Evolutionary conservation across 2,888 invertebrate genomes (phyloP).

Genomic region (Amorpha juglandis): DNA sequence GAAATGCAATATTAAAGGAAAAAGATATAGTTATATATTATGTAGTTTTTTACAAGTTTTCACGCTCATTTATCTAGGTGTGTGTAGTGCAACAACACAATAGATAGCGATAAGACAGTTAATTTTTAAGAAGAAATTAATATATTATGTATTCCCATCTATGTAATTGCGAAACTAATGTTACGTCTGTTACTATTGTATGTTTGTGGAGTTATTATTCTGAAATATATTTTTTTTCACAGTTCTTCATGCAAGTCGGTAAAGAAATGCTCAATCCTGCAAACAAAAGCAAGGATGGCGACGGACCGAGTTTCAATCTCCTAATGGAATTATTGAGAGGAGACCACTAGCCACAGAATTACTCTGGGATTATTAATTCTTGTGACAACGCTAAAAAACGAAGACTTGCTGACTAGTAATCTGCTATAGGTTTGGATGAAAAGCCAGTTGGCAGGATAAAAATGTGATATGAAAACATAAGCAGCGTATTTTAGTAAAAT

Average conservation of each 20-base stretch:
- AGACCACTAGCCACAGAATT: slow-evolving; percentile 88
- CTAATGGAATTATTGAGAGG: slow-evolving; percentile 97
- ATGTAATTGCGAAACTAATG: too few relatives aligned
- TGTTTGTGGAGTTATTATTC: too few relatives aligned
- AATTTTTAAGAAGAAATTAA: too few relatives aligned
- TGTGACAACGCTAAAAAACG: neutral
- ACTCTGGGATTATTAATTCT: neutral
- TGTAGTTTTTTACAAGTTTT: too few relatives aligned
- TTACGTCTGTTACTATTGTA: too few relatives aligned
- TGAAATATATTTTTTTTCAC: slow-evolving; percentile 37
- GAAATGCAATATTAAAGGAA: too few relatives aligned
- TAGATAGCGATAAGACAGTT: too few relatives aligned
- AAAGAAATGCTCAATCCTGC: slow-evolving; percentile 95
- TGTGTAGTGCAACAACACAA: too few relatives aligned
- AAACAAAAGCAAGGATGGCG: slow-evolving; percentile 94
- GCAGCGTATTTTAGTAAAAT: neutral
- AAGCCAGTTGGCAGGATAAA: neutral
- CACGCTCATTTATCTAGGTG: too few relatives aligned
- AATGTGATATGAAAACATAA: neutral
- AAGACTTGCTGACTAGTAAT: neutral
- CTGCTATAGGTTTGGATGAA: neutral
- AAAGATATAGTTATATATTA: too few relatives aligned
- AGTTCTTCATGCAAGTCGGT: slow-evolving; percentile 89
- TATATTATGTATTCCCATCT: too few relatives aligned
- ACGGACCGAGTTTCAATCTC: slow-evolving; percentile 95